These are phyloP conservation scores for Mustela nigripes DNA, from an alignment of 2,113 vertebrate genomes.

Conservation along the genomic window DNA sequence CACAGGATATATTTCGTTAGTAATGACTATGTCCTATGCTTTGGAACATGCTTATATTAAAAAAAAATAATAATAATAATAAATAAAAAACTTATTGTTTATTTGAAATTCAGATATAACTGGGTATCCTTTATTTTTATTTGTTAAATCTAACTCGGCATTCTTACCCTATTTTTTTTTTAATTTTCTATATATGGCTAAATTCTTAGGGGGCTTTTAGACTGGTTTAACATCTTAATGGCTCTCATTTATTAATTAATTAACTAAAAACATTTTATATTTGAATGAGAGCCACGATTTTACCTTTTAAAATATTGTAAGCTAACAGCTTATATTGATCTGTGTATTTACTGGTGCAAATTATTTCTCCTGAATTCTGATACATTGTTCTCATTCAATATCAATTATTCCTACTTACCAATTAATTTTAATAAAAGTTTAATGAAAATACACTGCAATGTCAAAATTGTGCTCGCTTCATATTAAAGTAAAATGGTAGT, in stretches of 20 bases:
- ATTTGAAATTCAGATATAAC: background rate
- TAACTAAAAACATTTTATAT: background rate
- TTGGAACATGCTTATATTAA: background rate
- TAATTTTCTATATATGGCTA: background rate
- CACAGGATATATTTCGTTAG: background rate
- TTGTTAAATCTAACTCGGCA: background rate
- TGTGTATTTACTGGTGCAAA: background rate
- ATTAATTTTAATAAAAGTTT: background rate
- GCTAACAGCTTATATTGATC: background rate
- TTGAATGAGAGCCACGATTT: background rate
- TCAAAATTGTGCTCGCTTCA: background rate
- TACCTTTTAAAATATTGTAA: background rate
- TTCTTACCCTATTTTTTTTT: background rate
- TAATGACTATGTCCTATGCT: background rate
- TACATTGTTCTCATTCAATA: background rate
- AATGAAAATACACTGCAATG: background rate
- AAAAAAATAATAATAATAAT: background rate
- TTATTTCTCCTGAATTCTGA: background rate
- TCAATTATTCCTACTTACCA: background rate
- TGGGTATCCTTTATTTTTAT: background rate
- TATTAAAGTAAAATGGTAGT: background rate
- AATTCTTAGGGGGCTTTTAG: background rate
- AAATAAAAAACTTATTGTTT: background rate
- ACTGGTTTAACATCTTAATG: background rate
- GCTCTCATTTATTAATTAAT: background rate